A percentile compares a stretch with the other conserved stretches of the same genome.
These are phyloP conservation scores for Hedychridium roseum DNA, from an alignment of 2,888 invertebrate species.

Conservation along the genomic window DNA sequence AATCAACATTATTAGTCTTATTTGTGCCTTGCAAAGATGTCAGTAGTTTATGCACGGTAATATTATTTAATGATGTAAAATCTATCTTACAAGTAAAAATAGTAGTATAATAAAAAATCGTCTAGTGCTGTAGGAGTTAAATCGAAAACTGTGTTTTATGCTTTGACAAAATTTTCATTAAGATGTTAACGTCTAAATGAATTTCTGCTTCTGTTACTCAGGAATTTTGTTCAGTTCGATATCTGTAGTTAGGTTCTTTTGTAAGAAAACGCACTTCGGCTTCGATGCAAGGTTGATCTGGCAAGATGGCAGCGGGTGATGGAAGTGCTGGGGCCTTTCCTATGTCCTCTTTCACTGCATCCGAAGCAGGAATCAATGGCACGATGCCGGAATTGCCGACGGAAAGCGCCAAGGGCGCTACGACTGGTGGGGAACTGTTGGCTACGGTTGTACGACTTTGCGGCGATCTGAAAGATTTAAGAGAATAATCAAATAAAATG, in stretches of 20 bases:
- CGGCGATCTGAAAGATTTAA: constrained; percentile 42
- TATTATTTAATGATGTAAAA: too few species aligned
- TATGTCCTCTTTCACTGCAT: constrained; percentile 43
- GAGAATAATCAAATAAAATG: neutral
- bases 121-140: too few species aligned
- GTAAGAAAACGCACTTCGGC: constrained; percentile 33
- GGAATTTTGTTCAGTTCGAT: neutral
- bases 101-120: too few species aligned
- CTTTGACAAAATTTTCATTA: too few species aligned
- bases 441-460: constrained; percentile 42
- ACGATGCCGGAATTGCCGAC: constrained; percentile 39
- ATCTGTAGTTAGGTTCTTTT: neutral
- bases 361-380: constrained; percentile 41
- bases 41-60: too few species aligned
- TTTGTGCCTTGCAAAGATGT: too few species aligned
- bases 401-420: constrained; percentile 43
- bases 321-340: constrained; percentile 38
- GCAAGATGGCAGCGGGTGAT: constrained; percentile 45
- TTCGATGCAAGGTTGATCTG: constrained; percentile 45
- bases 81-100: too few species aligned
- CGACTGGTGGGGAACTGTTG: constrained; percentile 48
- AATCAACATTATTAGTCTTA: too few species aligned
- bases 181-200: too few species aligned
- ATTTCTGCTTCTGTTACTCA: too few species aligned
- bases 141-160: too few species aligned